A percentile compares a stretch with the other conserved stretches of the same genome.
phyloP scores from a whole-genome alignment of 1,140 invertebrate genomes.

The Leguminivora glycinivorella region DNA sequence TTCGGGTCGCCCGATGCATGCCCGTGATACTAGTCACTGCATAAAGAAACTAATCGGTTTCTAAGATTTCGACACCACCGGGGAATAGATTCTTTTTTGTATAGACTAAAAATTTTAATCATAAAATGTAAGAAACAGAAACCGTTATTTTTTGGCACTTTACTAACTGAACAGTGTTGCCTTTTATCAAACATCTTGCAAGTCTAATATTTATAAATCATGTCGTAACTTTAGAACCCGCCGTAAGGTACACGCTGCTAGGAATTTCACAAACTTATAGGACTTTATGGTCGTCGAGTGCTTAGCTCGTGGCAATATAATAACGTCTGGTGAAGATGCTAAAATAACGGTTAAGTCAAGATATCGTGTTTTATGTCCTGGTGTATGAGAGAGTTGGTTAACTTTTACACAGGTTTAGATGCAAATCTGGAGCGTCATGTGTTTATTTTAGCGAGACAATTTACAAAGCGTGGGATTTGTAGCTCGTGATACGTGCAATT shows the following conservation, averaged over 20 bases:
- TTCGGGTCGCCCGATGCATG: conserved; percentile 23
- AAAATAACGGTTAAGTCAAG: conserved; percentile 39
- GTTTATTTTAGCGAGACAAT: conserved; percentile 37
- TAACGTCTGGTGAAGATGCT: conserved; percentile 33
- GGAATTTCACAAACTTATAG: conserved; percentile 18
- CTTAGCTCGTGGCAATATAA: conserved; percentile 13
- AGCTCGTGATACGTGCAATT: neutral
- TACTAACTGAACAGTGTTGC: neutral
- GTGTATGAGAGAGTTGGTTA: conserved; percentile 28
- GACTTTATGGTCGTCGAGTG: conserved; percentile 20
- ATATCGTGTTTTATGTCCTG: conserved; percentile 28
- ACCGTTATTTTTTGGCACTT: no score
- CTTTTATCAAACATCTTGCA: conserved; percentile 20
- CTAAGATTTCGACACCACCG: conserved; percentile 22
- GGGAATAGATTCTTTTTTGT: neutral
- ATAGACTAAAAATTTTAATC: neutral
- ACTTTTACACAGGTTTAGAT: conserved; percentile 47
- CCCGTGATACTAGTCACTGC: conserved; percentile 18
- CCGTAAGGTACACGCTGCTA: neutral
- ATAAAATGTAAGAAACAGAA: no score
- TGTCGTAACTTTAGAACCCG: neutral
- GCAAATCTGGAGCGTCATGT: conserved; percentile 43
- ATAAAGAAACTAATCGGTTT: conserved; percentile 21
- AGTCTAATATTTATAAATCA: conserved; percentile 18
- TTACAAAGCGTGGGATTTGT: conserved; percentile 7